Percentiles rank a stretch among this genome's conserved stretches.
Evolutionary conservation across 2,888 invertebrate genomes (phyloP).

Genomic region (Monopis laevigella): DNA sequence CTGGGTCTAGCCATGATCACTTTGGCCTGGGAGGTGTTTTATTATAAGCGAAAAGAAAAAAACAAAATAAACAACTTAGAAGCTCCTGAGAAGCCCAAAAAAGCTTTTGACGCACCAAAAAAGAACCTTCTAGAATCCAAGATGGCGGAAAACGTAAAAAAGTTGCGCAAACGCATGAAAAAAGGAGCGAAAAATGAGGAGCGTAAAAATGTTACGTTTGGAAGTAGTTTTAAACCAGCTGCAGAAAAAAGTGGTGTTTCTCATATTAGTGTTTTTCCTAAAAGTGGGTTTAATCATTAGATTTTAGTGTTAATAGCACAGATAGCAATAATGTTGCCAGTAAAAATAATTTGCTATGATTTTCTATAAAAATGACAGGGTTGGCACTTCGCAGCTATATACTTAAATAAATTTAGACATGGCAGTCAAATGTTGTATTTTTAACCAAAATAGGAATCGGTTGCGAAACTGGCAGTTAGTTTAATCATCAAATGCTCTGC

Average conservation of each 20-base stretch:
- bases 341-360: too few relatives aligned
- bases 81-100: conserved; percentile 23
- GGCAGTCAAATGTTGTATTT: too few relatives aligned
- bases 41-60: conserved; percentile 71
- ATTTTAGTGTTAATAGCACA: too few relatives aligned
- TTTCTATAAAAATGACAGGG: too few relatives aligned
- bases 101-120: conserved; percentile 25
- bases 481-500: too few relatives aligned
- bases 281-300: conserved; percentile 31
- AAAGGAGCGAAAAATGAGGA: conserved; percentile 19
- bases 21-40: conserved; percentile 81
- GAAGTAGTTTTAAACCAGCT: conserved; percentile 51
- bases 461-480: too few relatives aligned
- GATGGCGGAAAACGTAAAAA: conserved; percentile 25
- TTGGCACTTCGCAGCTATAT: too few relatives aligned
- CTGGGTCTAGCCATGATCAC: conserved; percentile 86
- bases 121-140: conserved; percentile 23
- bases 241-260: conserved; percentile 35
- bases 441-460: too few relatives aligned
- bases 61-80: conserved; percentile 34
- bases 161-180: conserved; percentile 26
- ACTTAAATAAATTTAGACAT: too few relatives aligned
- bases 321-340: too few relatives aligned
- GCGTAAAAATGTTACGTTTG: conserved; percentile 45
- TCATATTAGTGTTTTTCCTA: conserved; percentile 50